These are phyloP conservation scores for Glyptemys insculpta DNA, from an alignment of 2,797 vertebrate genomes.

Conservation along the genomic window DNA sequence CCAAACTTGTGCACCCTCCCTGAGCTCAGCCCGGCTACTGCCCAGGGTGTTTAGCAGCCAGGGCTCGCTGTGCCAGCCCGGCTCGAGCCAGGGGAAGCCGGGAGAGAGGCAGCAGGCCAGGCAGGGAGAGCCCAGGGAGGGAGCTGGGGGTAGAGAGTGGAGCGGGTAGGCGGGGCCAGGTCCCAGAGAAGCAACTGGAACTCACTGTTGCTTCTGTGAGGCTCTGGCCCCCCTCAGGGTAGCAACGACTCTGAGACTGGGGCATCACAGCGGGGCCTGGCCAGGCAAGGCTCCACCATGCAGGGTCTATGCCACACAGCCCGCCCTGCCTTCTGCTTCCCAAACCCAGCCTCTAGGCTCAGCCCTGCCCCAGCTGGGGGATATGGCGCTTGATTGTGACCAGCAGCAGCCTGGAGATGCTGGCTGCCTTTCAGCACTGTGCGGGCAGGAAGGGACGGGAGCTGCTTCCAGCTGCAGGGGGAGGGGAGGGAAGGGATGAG, in stretches of 20 bases:
- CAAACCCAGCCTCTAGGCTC: not conserved
- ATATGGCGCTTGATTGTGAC: not conserved
- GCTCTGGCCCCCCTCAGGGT: not conserved
- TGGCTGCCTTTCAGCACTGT: too few relatives aligned
- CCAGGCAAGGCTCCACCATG: too few relatives aligned
- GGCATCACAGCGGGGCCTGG: not conserved
- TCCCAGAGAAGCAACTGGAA: not conserved
- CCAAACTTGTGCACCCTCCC: not conserved
- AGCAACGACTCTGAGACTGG: not conserved
- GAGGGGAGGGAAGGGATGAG: too few relatives aligned
- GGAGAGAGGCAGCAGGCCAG: too few relatives aligned
- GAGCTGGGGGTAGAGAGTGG: too few relatives aligned
- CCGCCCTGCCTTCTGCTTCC: not conserved
- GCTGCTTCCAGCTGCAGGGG: too few relatives aligned
- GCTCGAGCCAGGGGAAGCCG: not conserved
- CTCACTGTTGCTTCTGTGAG: not conserved
- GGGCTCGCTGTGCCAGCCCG: too few relatives aligned
- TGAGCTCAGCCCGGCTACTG: not conserved
- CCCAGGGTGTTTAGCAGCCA: too few relatives aligned
- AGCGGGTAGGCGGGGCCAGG: not conserved
- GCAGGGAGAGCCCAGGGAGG: too few relatives aligned
- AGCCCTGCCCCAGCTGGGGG: rapidly evolving
- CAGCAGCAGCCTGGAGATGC: too few relatives aligned
- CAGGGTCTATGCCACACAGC: too few relatives aligned
- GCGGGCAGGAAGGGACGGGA: too few relatives aligned